Evolutionary conservation across 2,888 invertebrate species (phyloP).

Genomic region (Drosophila mulleri): DNA sequence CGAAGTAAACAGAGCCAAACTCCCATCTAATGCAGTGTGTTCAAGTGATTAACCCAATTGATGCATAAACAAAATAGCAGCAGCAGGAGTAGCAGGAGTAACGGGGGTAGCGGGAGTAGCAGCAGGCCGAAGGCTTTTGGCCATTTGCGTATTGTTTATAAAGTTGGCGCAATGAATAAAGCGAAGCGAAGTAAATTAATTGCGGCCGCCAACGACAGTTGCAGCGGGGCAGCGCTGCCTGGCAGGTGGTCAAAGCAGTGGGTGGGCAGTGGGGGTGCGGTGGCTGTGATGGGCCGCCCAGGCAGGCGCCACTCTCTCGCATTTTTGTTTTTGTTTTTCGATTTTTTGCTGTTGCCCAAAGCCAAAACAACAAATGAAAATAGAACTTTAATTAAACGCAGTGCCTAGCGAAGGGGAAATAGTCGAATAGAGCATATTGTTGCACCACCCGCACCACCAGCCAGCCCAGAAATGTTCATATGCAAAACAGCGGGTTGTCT

Average conservation of each 20-base stretch:
- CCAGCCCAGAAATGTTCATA: conserved; percentile 21
- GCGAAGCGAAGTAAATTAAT: conserved; percentile 65
- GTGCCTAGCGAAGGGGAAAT: conserved; percentile 27
- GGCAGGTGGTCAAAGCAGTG: conserved; percentile 61
- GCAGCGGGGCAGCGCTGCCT: conserved; percentile 36
- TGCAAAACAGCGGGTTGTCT: conserved; percentile 63
- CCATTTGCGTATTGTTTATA: conserved; percentile 59
- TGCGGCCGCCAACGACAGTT: conserved; percentile 66
- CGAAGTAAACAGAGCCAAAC: conserved; percentile 32
- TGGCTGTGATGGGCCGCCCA: conserved; percentile 26
- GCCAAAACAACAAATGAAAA: conserved; percentile 71
- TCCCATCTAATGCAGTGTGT: conserved; percentile 25
- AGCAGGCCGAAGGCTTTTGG: conserved; percentile 19
- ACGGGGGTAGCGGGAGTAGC: background rate
- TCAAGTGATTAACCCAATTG: conserved; percentile 66
- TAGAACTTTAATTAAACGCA: conserved; percentile 74
- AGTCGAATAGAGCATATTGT: conserved; percentile 51
- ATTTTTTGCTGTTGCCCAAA: conserved; percentile 33
- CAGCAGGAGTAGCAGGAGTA: conserved; percentile 6
- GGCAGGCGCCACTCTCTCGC: conserved; percentile 58
- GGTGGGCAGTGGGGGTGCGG: background rate
- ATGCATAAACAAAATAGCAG: conserved; percentile 62
- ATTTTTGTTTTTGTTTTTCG: conserved; percentile 12
- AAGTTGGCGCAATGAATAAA: conserved; percentile 46
- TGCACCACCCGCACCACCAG: conserved; percentile 16